Evolutionary conservation across 2,113 vertebrate species (phyloP), one percentile per base, ranked within the genome.

Genomic region (Oreocharis arfaki): DNA sequence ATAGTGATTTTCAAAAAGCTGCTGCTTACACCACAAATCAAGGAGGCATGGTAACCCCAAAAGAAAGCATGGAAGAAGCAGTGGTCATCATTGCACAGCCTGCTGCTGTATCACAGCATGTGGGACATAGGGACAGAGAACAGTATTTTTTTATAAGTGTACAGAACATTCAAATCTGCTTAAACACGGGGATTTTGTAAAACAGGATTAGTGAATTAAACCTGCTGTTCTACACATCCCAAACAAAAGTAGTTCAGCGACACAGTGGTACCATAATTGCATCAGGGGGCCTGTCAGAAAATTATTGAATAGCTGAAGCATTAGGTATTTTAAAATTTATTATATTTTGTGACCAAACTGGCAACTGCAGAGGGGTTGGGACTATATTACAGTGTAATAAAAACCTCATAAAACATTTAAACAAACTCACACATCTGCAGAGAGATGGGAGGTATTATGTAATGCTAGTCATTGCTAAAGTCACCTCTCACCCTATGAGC

Each of bases 381-480:
- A 79, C 90, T 90, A 75, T 80, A 77, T 97, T 96, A 92, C 93
- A 95, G 73, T 59, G 93, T 92, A 98, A 98, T 97, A 95, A 97
- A 98, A 97, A 94, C 85, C 96, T 95, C 95, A 92, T 97, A 97
- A 97, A 97, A 97, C 88, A 86, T 97, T 96, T 97, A 95, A 96
- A 94, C 94, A 96, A 97, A 97, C 97, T 97, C 97, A 96, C 94
- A 97, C 96, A 97, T 97, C 97, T 97, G 97, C 90, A 95, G 96
- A 97, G 97, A 97, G 96, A 98, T 97, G 97, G 97, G 96, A 98
- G 90, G 93, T 97, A 97, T 98, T 97, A 98, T 97, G 96, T 95
- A 98, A 97, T 84, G 90, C 53, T 93, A 97, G 89, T 94, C 95
- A 96, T 84, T 95, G 94, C 96, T 97, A 89, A 93, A 95, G 86